A percentile compares a stretch with the other conserved stretches of the same genome.
These are phyloP conservation scores for Podabrus alpinus DNA, from an alignment of 2,888 invertebrate genomes.

Conservation along the genomic window DNA sequence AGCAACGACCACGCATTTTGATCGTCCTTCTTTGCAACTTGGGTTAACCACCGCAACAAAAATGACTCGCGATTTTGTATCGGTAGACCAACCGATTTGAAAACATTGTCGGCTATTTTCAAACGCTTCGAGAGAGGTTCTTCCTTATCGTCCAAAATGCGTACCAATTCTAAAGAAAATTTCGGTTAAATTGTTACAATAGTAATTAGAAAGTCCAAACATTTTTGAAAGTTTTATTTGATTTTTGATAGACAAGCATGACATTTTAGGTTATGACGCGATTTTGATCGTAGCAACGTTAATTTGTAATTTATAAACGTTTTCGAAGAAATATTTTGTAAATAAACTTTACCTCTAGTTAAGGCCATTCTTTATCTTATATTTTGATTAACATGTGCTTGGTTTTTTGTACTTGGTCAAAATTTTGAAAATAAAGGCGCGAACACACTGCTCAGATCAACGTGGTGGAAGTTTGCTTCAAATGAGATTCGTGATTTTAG, in stretches of 20 bases:
- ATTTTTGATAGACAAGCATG: not conserved
- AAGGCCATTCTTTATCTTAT: not conserved
- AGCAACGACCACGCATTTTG: conserved; percentile 37
- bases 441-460: not conserved
- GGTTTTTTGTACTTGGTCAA: not conserved
- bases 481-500: too few species aligned
- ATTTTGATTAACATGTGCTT: not conserved
- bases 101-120: conserved; percentile 46
- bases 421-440: not conserved
- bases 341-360: not conserved
- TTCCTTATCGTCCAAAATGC: conserved; percentile 38
- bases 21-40: conserved; percentile 24
- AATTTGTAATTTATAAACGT: not conserved
- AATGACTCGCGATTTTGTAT: conserved; percentile 40
- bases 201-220: not conserved
- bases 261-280: not conserved
- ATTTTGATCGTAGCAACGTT: not conserved
- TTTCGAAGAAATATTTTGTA: not conserved
- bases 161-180: conserved; percentile 42
- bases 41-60: conserved; percentile 43
- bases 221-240: not conserved
- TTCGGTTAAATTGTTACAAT: not conserved
- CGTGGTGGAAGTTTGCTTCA: too few species aligned
- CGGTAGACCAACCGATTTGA: conserved; percentile 40
- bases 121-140: conserved; percentile 45